A percentile compares a stretch with the other conserved stretches of the same genome.
These are phyloP conservation scores for Deroplatys truncata DNA, from an alignment of 2,888 invertebrate species.

Conservation along the genomic window DNA sequence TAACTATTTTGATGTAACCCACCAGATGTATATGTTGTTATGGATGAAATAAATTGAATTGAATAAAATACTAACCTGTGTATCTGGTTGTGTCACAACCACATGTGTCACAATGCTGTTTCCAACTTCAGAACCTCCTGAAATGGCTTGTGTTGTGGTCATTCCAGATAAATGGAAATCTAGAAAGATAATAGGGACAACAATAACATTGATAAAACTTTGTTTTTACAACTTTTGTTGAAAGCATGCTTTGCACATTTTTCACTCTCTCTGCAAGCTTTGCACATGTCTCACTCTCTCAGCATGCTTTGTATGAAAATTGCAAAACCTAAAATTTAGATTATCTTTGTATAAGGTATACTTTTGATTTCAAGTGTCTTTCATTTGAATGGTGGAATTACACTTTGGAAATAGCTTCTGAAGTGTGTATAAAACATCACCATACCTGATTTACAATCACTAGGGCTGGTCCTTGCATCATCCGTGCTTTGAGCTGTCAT, in stretches of 20 bases:
- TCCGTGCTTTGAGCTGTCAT: neutral
- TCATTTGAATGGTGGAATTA: too few species aligned
- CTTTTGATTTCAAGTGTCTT: too few species aligned
- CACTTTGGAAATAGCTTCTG: neutral
- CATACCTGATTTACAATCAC: neutral
- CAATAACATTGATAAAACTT: neutral
- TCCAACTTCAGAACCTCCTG: neutral
- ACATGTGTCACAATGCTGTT: conserved; percentile 8
- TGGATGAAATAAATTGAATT: too few species aligned
- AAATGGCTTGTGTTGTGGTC: neutral
- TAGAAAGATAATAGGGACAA: neutral
- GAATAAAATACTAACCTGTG: neutral
- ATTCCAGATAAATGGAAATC: neutral
- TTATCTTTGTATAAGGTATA: too few species aligned
- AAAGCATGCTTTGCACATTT: neutral
- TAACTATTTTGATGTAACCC: too few species aligned
- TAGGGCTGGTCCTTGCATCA: neutral
- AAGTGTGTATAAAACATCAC: neutral
- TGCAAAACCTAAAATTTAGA: too few species aligned
- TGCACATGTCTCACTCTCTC: neutral
- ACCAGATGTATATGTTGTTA: too few species aligned
- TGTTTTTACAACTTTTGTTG: neutral
- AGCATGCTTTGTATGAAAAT: too few species aligned
- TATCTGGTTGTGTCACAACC: conserved; percentile 1
- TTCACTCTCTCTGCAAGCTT: too few species aligned